A percentile compares a stretch with the other conserved stretches of the same genome.
phyloP scores from a whole-genome alignment of 2,113 vertebrate species.

The Gallinago undulata region DNA sequence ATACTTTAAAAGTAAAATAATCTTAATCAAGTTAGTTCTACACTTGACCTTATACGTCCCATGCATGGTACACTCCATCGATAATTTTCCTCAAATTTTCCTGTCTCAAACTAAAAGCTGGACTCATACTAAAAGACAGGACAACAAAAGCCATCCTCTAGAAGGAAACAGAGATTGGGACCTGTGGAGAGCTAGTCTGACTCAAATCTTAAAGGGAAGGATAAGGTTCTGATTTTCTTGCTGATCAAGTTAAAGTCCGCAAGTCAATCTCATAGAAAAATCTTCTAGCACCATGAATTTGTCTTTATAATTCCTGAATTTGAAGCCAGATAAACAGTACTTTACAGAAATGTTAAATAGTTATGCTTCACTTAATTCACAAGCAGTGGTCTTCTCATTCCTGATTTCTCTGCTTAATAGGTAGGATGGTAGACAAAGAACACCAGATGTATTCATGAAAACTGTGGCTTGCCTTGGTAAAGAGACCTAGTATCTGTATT shows the following conservation, averaged over 20 bases:
- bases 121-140: background rate
- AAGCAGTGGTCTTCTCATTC: background rate
- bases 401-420: background rate
- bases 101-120: background rate
- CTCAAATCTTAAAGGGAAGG: background rate
- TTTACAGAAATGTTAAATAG: background rate
- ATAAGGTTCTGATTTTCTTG: background rate
- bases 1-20: background rate
- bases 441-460: background rate
- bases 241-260: background rate
- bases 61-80: rapidly evolving
- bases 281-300: background rate
- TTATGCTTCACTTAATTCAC: background rate
- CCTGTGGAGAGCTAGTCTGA: background rate
- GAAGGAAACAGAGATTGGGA: background rate
- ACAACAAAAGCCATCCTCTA: background rate
- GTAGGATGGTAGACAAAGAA: background rate
- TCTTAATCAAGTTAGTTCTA: background rate
- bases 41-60: background rate
- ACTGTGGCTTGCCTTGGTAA: background rate
- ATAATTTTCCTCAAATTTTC: background rate
- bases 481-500: background rate
- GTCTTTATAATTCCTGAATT: background rate
- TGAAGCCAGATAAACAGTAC: background rate
- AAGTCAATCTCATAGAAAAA: background rate